phyloP scores from a whole-genome alignment of 1,140 invertebrate genomes.

The Diachasma alloeum region DNA sequence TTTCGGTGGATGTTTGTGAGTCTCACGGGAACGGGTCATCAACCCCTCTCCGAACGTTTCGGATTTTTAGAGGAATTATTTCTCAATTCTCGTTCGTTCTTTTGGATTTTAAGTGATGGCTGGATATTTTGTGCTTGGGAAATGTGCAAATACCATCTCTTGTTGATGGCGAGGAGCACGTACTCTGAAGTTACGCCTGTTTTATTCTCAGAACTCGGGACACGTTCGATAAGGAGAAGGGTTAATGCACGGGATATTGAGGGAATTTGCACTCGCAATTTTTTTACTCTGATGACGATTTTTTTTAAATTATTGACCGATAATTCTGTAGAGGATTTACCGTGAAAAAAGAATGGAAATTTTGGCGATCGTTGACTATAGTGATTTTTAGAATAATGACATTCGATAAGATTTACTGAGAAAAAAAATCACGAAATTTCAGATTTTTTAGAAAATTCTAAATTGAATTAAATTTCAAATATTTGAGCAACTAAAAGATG shows the following conservation, averaged over 20 bases:
- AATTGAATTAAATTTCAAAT: no score
- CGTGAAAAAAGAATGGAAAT: no score
- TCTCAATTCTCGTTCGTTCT: background rate
- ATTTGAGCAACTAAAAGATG: no score
- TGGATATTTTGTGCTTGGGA: background rate
- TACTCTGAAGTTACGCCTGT: conserved; percentile 32
- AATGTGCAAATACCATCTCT: background rate
- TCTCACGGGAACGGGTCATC: background rate
- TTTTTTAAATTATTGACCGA: no score
- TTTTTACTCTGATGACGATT: no score
- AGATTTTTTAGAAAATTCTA: no score
- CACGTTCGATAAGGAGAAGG: background rate
- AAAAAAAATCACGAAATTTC: no score
- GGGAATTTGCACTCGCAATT: background rate
- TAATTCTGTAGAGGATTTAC: no score
- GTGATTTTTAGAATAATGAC: no score
- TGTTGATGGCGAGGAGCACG: conserved; percentile 27
- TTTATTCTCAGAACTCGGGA: conserved; percentile 18
- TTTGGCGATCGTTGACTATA: no score
- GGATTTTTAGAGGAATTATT: background rate
- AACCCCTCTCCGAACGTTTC: background rate
- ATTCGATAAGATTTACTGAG: no score
- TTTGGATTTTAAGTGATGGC: background rate
- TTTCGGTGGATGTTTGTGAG: background rate
- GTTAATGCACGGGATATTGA: conserved; percentile 17